phyloP scores from a whole-genome alignment of 2,113 vertebrate species.

The Cheilinus undulatus region DNA sequence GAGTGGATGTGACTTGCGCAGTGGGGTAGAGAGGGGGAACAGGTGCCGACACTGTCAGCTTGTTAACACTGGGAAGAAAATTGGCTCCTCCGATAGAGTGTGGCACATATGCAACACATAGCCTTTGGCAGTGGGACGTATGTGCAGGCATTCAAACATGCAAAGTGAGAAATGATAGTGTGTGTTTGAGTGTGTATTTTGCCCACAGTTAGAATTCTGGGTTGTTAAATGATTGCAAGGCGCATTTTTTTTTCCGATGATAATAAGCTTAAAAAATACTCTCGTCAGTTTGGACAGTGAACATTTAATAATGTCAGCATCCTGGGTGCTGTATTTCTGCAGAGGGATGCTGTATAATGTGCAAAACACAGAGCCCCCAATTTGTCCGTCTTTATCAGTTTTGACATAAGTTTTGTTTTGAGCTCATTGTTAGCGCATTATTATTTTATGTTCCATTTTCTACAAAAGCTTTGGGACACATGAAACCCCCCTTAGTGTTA shows the following conservation, averaged over 20 bases:
- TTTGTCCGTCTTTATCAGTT: conserved; percentile 51
- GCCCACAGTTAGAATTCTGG: conserved; percentile 10
- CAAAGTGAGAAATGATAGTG: conserved; percentile 12
- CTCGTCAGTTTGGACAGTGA: not conserved
- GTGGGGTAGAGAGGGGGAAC: conserved; percentile 56
- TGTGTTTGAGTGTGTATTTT: conserved; percentile 9
- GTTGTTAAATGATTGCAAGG: not conserved
- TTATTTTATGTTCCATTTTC: conserved; percentile 47
- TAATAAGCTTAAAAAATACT: conserved; percentile 23
- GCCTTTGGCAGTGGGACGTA: conserved; percentile 63
- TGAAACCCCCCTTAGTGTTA: conserved; percentile 48
- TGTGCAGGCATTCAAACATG: conserved; percentile 54
- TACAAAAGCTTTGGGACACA: conserved; percentile 49
- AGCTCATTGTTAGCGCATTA: conserved; percentile 49
- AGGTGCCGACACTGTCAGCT: conserved; percentile 74
- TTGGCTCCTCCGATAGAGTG: conserved; percentile 50
- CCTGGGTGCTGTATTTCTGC: not conserved
- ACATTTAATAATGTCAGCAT: not conserved
- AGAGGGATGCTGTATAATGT: conserved; percentile 6
- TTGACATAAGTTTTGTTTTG: conserved; percentile 42
- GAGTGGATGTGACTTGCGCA: conserved; percentile 58
- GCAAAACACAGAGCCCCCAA: conserved; percentile 16
- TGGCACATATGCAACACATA: conserved; percentile 72
- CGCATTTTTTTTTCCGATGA: not conserved
- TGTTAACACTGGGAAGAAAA: conserved; percentile 72